Base-by-base conservation (phyloP, 2,113 vertebrate species). In the Castor canadensis region DNA sequence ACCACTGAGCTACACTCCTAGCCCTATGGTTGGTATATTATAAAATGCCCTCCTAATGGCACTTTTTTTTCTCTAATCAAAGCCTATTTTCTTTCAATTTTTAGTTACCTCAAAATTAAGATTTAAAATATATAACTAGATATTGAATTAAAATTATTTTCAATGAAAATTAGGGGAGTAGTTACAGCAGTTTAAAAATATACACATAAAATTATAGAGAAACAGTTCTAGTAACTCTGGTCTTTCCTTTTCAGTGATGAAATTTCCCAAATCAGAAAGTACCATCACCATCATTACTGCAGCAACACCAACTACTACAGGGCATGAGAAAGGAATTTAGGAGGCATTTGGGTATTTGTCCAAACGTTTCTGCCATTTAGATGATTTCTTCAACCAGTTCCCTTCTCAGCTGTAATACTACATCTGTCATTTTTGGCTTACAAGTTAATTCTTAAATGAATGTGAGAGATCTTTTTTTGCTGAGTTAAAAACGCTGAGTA, bases 351-450 rank as follows among this genome's bases (percentile, higher is more conserved):
- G 75, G 60, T 80, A 93, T 97, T 92, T 97, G 97, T 97, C 94
- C 96, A 96, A 97, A 98, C 88, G 94, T 97, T 97, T 98, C 97
- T 97, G 91, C 96, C 88, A 94, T 87, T 98, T 77, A 94, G 97
- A 97, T 97, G 97, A 98, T 98, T 98, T 98, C 98, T 97, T 98
- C 97, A 98, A 98, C 98, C 97, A 98, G 98, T 93, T 92, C 92
- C 97, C 96, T 98, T 98, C 98, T 99, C 98, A 98, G 98, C 98
- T 99, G 98, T 97, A 99, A 98, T 96, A 97, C 96, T 98, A 98
- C 99, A 99, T 99, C 99, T 99, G 99, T 99, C 99, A 97, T 98
- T 99, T 98, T 98, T 99, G 99, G 99, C 99, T 75, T 98, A 96
- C 94, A 98, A 97, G 97, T 97, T 97, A 98, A 97, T 94, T 98